Conservation (phyloP, 2,888 invertebrate genomes). For the Pollenia angustigena region DNA sequence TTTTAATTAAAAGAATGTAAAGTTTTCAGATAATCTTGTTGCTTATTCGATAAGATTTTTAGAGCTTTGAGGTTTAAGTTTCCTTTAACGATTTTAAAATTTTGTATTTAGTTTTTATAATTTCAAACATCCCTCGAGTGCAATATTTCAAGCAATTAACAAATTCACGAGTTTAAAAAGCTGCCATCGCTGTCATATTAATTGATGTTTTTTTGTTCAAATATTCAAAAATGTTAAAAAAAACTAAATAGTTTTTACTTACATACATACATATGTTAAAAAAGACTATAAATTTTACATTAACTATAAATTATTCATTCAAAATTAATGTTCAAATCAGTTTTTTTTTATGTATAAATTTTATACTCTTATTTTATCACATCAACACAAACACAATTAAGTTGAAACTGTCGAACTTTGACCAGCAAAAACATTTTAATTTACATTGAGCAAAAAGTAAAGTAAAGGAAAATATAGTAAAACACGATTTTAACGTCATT, state of each 20-base stretch:
- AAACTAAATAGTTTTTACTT: too few species aligned
- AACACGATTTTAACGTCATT: background rate
- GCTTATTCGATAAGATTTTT: too few species aligned
- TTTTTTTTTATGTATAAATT: background rate
- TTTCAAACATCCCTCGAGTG: background rate
- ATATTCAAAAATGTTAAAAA: too few species aligned
- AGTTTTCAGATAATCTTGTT: too few species aligned
- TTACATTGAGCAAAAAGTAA: background rate
- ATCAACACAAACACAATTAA: constrained; percentile 8
- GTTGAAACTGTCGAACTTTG: background rate
- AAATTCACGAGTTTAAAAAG: constrained; percentile 3
- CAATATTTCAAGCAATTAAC: background rate
- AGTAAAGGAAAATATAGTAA: background rate
- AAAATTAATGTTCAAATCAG: constrained; percentile 20
- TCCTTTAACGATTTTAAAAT: too few species aligned
- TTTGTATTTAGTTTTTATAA: too few species aligned
- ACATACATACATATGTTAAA: too few species aligned
- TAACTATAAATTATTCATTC: too few species aligned
- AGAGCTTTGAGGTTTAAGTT: too few species aligned
- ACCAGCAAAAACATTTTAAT: background rate
- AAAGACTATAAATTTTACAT: background rate
- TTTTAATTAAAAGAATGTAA: too few species aligned
- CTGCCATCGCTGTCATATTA: background rate
- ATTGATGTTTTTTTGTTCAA: background rate
- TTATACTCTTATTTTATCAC: constrained; percentile 19